A percentile compares a stretch with the other conserved stretches of the same genome.
phyloP scores from a whole-genome alignment of 2,888 invertebrate genomes.

The Leptopterna dolabrata region DNA sequence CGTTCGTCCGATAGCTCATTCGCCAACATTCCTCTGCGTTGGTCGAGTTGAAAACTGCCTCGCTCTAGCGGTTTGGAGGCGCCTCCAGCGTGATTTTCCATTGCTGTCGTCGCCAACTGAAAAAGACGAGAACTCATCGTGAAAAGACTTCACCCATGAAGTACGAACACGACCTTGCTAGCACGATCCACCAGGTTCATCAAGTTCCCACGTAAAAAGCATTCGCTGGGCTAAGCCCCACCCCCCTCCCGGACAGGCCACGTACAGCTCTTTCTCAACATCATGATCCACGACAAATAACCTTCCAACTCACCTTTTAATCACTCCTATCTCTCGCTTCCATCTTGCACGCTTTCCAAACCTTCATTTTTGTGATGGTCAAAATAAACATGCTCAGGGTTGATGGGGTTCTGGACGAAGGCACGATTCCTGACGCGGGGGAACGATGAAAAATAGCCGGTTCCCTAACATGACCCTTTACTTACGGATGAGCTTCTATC shows the following conservation, averaged over 20 bases:
- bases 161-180: constrained; percentile 17
- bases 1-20: too few relatives aligned
- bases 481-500: neutral
- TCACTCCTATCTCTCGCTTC: constrained; percentile 25
- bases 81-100: neutral
- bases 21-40: neutral
- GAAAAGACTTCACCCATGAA: neutral
- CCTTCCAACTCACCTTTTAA: constrained; percentile 19
- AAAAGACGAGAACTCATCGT: neutral
- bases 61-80: neutral
- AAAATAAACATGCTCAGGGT: constrained; percentile 6
- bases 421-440: constrained; percentile 10
- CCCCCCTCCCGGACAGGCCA: neutral
- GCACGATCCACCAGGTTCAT: constrained; percentile 33
- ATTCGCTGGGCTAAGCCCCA: neutral
- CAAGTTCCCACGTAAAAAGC: constrained; percentile 38
- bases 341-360: constrained; percentile 32
- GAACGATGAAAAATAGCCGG: constrained; percentile 7
- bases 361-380: neutral
- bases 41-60: neutral
- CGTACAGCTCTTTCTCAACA: constrained; percentile 34
- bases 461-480: neutral
- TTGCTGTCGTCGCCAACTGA: neutral
- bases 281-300: constrained; percentile 44
- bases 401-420: constrained; percentile 1